Evolutionary conservation across 2,797 vertebrate species (phyloP).

Genomic region (Luscinia megarhynchos): DNA sequence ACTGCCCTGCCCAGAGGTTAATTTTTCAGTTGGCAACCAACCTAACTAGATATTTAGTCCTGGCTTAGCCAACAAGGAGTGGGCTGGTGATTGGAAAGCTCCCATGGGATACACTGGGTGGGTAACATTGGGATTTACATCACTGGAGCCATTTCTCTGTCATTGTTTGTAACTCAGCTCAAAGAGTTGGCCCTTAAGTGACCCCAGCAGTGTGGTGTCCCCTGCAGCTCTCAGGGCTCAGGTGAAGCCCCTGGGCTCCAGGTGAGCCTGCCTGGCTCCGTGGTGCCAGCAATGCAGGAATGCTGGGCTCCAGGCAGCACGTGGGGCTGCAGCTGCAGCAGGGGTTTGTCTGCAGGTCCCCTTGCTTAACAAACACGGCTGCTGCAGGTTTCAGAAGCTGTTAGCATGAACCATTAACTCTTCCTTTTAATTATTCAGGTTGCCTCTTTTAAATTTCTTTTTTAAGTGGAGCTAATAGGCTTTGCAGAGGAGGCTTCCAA

Average conservation of each 20-base stretch:
- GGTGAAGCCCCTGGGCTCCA: not conserved
- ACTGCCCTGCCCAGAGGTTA: not conserved
- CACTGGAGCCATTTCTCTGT: not conserved
- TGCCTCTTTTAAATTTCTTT: conserved; percentile 45
- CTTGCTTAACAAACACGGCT: not conserved
- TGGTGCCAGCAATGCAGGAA: not conserved
- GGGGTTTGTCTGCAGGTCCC: not conserved
- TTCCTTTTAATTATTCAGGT: conserved; percentile 68
- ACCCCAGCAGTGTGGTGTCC: rapidly evolving
- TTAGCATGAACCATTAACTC: conserved; percentile 48
- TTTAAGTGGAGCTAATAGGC: conserved; percentile 60
- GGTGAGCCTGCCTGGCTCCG: not conserved
- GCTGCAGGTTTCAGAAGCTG: not conserved
- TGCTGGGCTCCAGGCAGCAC: not conserved
- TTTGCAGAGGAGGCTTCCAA: conserved; percentile 49
- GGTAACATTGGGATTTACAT: not conserved
- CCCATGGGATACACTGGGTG: not conserved
- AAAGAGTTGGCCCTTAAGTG: not conserved
- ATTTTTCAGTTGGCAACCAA: not conserved
- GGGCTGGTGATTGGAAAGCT: not conserved
- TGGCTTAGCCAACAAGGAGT: not conserved
- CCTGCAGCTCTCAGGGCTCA: rapidly evolving
- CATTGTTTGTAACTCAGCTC: not conserved
- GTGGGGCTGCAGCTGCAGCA: not conserved
- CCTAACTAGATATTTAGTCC: not conserved